phyloP scores from a whole-genome alignment of 2,797 vertebrate species.

The Spondyliosoma cantharus region DNA sequence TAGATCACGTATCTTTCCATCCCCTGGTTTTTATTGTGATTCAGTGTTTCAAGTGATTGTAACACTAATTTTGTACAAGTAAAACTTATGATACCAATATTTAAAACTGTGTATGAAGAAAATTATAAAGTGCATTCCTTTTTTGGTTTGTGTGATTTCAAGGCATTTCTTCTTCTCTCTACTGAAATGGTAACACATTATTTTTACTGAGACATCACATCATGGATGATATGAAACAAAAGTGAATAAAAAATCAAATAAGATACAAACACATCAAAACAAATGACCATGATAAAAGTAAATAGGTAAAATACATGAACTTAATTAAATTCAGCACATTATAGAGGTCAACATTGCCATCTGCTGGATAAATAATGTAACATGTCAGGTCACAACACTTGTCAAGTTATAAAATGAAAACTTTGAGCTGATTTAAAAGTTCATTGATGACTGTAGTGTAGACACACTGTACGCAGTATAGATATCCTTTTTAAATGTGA shows the following conservation, averaged over 20 bases:
- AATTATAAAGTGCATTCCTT: conserved; percentile 5
- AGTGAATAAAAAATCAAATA: neutral
- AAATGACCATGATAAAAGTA: neutral
- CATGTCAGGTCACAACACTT: neutral
- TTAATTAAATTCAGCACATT: neutral
- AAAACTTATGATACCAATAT: neutral
- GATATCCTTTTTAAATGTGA: neutral
- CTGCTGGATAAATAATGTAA: conserved; percentile 46
- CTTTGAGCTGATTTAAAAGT: neutral
- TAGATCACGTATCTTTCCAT: neutral
- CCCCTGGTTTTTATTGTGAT: neutral
- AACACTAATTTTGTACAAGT: conserved; percentile 1
- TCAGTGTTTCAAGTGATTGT: neutral
- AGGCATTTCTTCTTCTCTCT: neutral
- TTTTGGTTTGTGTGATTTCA: neutral
- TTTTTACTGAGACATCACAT: neutral
- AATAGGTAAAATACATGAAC: neutral
- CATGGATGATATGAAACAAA: neutral
- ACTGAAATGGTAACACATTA: neutral
- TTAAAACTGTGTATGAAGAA: neutral
- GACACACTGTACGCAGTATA: neutral
- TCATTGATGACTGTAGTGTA: neutral
- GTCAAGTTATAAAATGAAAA: neutral
- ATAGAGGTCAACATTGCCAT: conserved; percentile 16
- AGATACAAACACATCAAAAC: neutral